Conservation (phyloP, 2,113 vertebrate genomes). For the Perca flavescens region DNA sequence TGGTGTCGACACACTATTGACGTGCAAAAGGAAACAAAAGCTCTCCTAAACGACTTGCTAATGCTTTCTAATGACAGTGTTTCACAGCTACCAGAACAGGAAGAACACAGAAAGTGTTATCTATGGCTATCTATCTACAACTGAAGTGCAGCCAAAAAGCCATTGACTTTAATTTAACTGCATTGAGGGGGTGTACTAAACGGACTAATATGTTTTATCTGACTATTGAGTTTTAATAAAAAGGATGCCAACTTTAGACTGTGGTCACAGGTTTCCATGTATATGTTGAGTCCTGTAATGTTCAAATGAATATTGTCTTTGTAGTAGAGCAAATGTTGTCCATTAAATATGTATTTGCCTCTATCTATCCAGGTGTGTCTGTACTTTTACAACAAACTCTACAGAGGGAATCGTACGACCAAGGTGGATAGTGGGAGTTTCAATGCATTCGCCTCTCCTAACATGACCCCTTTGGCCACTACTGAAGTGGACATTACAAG, state of each 20-base stretch:
- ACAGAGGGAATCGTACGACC: constrained; percentile 94
- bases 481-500: constrained; percentile 91
- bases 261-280: neutral
- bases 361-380: constrained; percentile 91
- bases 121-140: neutral
- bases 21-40: no score
- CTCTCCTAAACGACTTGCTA: no score
- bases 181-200: neutral
- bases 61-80: no score
- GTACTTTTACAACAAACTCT: constrained; percentile 97
- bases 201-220: neutral
- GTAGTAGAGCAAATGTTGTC: neutral
- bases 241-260: neutral
- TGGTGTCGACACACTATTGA: neutral
- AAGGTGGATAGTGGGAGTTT: constrained; percentile 95
- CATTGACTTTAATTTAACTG: neutral
- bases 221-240: neutral
- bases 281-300: neutral
- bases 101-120: neutral
- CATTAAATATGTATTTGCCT: neutral
- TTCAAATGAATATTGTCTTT: neutral
- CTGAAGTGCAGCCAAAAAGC: neutral
- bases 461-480: constrained; percentile 91
- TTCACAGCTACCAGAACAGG: no score
- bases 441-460: constrained; percentile 93